Percentiles rank a stretch among this genome's conserved stretches.
phyloP scores from a whole-genome alignment of 2,888 invertebrate species.

The Podabrus alpinus region DNA sequence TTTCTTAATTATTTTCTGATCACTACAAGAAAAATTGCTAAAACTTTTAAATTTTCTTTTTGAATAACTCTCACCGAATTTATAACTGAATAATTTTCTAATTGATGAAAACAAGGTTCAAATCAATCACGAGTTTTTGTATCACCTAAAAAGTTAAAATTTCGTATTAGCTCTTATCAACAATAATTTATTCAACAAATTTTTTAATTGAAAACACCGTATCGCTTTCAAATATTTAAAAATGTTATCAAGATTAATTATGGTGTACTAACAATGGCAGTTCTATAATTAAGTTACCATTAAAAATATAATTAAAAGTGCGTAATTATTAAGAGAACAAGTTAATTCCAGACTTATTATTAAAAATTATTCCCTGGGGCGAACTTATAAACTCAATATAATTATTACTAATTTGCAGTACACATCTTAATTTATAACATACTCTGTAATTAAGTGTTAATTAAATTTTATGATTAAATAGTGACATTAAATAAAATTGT shows the following conservation, averaged over 20 bases:
- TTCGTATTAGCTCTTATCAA: too few species aligned
- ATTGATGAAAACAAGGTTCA: neutral
- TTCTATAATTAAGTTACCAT: neutral
- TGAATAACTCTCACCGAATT: neutral
- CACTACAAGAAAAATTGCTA: too few species aligned
- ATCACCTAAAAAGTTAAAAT: too few species aligned
- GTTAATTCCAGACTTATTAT: slow-evolving; percentile 19
- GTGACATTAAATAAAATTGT: slow-evolving; percentile 7
- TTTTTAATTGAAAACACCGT: neutral
- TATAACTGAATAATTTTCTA: neutral
- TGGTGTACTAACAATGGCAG: neutral
- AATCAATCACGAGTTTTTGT: too few species aligned
- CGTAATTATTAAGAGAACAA: slow-evolving; percentile 13
- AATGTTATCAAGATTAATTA: neutral
- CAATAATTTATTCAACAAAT: neutral
- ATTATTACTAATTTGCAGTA: slow-evolving; percentile 24
- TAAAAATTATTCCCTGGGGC: slow-evolving; percentile 6
- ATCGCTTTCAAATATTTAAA: neutral
- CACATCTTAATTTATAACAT: slow-evolving; percentile 19
- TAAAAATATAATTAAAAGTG: slow-evolving; percentile 35
- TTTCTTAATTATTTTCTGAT: too few species aligned
- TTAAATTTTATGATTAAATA: slow-evolving; percentile 20
- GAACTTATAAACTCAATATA: slow-evolving; percentile 21
- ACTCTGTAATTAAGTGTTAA: slow-evolving; percentile 15
- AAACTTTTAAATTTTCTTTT: neutral